Percentiles rank a stretch among this genome's conserved stretches.
These are phyloP conservation scores for Struthio camelus DNA, from an alignment of 2,113 vertebrate species.

Conservation along the genomic window DNA sequence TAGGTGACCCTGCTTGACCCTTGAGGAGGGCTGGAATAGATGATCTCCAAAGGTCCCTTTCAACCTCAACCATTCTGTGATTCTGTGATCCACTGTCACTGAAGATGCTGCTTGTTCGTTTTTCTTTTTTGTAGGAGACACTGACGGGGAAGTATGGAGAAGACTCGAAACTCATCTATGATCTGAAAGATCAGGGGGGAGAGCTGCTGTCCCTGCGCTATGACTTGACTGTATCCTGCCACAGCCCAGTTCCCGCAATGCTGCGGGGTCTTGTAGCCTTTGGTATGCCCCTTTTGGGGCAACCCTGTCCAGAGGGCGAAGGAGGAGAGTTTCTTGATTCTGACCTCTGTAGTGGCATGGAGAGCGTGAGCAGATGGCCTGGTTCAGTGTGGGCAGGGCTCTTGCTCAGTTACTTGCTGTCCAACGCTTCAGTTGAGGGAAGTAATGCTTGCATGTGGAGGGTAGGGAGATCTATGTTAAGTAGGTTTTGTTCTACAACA, in stretches of 20 bases:
- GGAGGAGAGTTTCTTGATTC: background rate
- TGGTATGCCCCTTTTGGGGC: background rate
- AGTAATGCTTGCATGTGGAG: background rate
- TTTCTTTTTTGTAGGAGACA: conserved; percentile 84
- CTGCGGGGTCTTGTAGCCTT: background rate
- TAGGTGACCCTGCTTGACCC: background rate
- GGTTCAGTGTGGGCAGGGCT: background rate
- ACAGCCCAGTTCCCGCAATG: background rate
- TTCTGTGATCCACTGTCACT: background rate
- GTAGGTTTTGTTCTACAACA: background rate
- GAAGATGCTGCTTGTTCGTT: background rate
- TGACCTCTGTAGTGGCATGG: accelerated
- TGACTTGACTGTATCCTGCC: conserved; percentile 96
- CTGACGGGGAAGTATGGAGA: conserved; percentile 96
- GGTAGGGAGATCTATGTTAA: background rate
- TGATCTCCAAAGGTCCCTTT: background rate
- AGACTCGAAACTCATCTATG: conserved; percentile 98
- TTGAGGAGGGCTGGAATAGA: background rate
- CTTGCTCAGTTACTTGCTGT: background rate
- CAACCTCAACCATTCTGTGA: no score
- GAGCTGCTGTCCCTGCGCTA: conserved; percentile 95
- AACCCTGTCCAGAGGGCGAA: background rate
- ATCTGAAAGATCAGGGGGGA: conserved; percentile 96
- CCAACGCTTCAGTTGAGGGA: accelerated
- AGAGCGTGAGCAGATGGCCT: accelerated